Conservation (phyloP, 2,113 vertebrate genomes). For the Esox niger region DNA sequence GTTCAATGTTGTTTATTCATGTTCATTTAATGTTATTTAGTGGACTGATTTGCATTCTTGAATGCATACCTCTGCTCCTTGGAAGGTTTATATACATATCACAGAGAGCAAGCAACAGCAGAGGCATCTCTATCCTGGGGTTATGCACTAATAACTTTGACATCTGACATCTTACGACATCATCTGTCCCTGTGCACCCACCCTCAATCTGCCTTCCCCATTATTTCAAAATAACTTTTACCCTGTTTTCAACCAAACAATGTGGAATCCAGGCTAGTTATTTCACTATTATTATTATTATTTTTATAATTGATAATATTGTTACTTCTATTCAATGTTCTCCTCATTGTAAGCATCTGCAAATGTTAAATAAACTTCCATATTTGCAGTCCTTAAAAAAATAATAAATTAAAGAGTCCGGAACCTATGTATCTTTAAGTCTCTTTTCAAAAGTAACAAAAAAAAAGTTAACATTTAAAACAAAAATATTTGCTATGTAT, state of each 20-base stretch:
- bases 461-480: conserved; percentile 87
- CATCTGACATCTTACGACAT: conserved; percentile 43
- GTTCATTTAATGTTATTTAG: conserved; percentile 47
- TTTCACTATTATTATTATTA: conserved; percentile 73
- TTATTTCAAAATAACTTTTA: conserved; percentile 72
- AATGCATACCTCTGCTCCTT: conserved; percentile 71
- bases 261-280: conserved; percentile 63
- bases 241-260: conserved; percentile 75
- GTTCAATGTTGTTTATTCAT: conserved; percentile 38
- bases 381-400: conserved; percentile 97
- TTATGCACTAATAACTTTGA: conserved; percentile 60
- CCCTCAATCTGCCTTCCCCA: conserved; percentile 49
- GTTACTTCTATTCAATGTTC: conserved; percentile 71
- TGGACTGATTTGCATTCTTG: conserved; percentile 53
- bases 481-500: conserved; percentile 99
- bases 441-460: conserved; percentile 91
- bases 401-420: conserved; percentile 98
- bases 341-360: conserved; percentile 91
- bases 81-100: conserved; percentile 75
- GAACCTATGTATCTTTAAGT: conserved; percentile 84
- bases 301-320: conserved; percentile 77
- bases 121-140: conserved; percentile 70
- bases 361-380: conserved; percentile 96
- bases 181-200: conserved; percentile 48
- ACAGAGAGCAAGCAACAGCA: conserved; percentile 81